phyloP scores from a whole-genome alignment of 2,113 vertebrate species.

The Ibidorhyncha struthersii region DNA sequence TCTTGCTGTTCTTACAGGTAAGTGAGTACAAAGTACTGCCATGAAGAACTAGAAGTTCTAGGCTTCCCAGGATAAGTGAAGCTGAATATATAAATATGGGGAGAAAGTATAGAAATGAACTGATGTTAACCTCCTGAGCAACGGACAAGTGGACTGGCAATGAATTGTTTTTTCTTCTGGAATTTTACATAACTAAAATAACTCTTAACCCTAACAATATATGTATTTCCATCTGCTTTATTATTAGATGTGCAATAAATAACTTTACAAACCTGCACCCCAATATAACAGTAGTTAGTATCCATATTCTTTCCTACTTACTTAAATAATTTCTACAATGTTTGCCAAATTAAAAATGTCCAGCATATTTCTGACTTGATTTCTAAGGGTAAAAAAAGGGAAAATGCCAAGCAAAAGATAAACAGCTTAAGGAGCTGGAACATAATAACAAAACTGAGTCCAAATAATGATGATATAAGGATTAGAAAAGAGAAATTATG shows the following conservation, averaged over 20 bases:
- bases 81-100: not conserved
- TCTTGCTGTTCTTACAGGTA: not conserved
- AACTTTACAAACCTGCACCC: not conserved
- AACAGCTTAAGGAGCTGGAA: not conserved
- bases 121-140: not conserved
- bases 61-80: not conserved
- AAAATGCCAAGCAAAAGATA: constrained; percentile 14
- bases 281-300: not conserved
- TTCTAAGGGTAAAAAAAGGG: not conserved
- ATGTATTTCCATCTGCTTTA: not conserved
- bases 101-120: not conserved
- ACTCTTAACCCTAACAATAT: not conserved
- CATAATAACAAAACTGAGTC: not conserved
- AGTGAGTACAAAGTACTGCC: not conserved
- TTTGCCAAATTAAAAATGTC: not conserved
- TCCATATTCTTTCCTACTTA: not conserved
- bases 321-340: not conserved
- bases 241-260: not conserved
- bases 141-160: not conserved
- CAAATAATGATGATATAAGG: not conserved
- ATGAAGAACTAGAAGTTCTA: not conserved
- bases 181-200: not conserved
- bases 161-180: not conserved
- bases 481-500: not conserved
- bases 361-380: not conserved